Evolutionary conservation across 2,888 invertebrate species (phyloP).

Genomic region (Pediacus dermestoides): DNA sequence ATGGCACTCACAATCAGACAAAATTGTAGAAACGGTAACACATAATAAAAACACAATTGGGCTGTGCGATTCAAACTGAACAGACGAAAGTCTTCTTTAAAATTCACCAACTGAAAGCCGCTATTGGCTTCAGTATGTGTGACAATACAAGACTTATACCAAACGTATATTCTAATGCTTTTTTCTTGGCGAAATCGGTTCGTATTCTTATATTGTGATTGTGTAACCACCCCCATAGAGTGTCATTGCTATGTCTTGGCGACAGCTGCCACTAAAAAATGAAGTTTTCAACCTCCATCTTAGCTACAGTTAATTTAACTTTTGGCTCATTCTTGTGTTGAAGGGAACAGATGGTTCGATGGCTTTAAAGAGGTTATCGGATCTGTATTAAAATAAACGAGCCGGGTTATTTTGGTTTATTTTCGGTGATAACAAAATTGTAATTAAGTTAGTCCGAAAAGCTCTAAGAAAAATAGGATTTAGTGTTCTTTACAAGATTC

Average conservation of each 20-base stretch:
- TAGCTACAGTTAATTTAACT: constrained; percentile 53
- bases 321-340: constrained; percentile 32
- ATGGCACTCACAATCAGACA: constrained; percentile 26
- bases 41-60: constrained; percentile 38
- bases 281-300: constrained; percentile 51
- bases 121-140: too few relatives aligned
- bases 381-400: constrained; percentile 28
- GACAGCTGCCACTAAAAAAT: constrained; percentile 51
- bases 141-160: too few relatives aligned
- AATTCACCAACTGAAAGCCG: too few relatives aligned
- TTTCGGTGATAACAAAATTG: too few relatives aligned
- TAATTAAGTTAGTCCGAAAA: too few relatives aligned
- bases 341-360: constrained; percentile 30
- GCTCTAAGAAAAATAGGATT: constrained; percentile 1
- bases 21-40: constrained; percentile 35
- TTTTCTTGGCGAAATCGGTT: constrained; percentile 45
- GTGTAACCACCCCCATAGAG: constrained; percentile 51
- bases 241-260: constrained; percentile 42
- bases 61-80: constrained; percentile 20
- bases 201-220: constrained; percentile 49
- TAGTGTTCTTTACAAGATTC: not conserved
- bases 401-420: constrained; percentile 9
- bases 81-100: too few relatives aligned
- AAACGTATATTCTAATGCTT: constrained; percentile 47
- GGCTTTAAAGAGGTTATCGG: constrained; percentile 31